phyloP scores from a whole-genome alignment of 2,113 vertebrate genomes.

The Halichoerus grypus region DNA sequence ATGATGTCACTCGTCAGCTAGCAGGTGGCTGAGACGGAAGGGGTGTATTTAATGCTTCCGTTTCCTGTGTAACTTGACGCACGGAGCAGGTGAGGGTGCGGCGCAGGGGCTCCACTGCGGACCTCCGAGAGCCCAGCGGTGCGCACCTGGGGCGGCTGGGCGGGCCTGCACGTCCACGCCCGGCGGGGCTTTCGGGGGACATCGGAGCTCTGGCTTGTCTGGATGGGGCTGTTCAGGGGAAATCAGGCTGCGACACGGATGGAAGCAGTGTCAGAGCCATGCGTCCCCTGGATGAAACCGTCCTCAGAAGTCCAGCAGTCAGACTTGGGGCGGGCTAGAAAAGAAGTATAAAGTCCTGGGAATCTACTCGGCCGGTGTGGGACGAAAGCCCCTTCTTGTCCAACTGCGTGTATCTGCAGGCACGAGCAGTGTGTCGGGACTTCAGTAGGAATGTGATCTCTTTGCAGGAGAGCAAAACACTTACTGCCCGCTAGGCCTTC shows the following conservation, averaged over 20 bases:
- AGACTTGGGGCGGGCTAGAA: background rate
- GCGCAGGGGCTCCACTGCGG: accelerated
- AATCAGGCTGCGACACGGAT: no score
- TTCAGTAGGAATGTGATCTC: accelerated
- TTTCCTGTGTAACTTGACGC: background rate
- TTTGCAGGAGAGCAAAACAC: background rate
- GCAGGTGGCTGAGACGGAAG: conserved; percentile 64
- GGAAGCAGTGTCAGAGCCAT: accelerated
- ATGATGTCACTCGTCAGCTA: conserved; percentile 72
- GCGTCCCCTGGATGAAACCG: background rate
- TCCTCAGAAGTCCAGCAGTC: background rate
- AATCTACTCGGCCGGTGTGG: no score
- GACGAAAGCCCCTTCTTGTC: background rate
- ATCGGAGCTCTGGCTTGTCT: background rate
- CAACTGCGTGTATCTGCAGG: accelerated
- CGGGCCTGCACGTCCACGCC: accelerated
- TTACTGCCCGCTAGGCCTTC: accelerated
- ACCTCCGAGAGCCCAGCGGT: accelerated
- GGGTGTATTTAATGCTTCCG: accelerated
- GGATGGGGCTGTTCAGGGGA: background rate
- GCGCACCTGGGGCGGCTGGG: background rate
- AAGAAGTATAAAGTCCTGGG: background rate
- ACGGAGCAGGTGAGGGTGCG: background rate
- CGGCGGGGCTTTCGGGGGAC: accelerated
- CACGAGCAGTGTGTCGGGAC: accelerated